These are phyloP conservation scores for Chiloscyllium plagiosum DNA, from an alignment of 2,113 vertebrate species.

Conservation along the genomic window DNA sequence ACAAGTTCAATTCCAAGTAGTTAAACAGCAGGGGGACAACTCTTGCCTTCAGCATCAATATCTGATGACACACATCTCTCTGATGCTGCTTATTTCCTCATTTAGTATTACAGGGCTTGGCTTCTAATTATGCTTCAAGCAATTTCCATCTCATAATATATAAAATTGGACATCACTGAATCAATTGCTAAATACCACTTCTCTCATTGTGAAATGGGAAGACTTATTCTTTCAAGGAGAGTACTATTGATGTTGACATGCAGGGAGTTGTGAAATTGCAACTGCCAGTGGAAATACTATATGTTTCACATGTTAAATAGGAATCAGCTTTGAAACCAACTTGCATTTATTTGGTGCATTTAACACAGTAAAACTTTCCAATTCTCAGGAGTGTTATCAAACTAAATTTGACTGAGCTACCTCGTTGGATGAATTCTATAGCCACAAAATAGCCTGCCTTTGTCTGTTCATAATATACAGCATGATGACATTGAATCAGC, in stretches of 20 bases:
- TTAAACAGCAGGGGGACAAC: slow-evolving; percentile 4
- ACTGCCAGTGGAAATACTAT: too few species aligned
- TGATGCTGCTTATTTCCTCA: not conserved
- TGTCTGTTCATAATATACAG: too few species aligned
- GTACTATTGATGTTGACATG: not conserved
- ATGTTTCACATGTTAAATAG: not conserved
- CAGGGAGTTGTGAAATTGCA: not conserved
- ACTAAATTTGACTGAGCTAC: not conserved
- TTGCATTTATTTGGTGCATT: not conserved
- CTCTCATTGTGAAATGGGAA: not conserved
- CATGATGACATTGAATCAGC: too few species aligned
- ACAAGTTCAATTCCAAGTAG: slow-evolving; percentile 28
- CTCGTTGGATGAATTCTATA: too few species aligned
- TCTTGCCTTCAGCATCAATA: slow-evolving; percentile 25
- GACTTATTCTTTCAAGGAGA: not conserved
- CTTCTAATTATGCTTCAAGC: not conserved
- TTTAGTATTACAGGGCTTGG: not conserved
- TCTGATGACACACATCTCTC: slow-evolving; percentile 27
- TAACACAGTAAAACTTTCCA: not conserved
- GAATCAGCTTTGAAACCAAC: not conserved
- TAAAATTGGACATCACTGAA: not conserved
- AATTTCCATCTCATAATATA: slow-evolving; percentile 6
- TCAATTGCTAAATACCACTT: not conserved
- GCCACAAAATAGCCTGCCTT: too few species aligned
- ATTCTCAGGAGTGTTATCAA: not conserved